Percentiles rank a stretch among this genome's conserved stretches.
These are phyloP conservation scores for Synanthedon tipuliformis DNA, from an alignment of 2,888 invertebrate genomes.

Conservation along the genomic window DNA sequence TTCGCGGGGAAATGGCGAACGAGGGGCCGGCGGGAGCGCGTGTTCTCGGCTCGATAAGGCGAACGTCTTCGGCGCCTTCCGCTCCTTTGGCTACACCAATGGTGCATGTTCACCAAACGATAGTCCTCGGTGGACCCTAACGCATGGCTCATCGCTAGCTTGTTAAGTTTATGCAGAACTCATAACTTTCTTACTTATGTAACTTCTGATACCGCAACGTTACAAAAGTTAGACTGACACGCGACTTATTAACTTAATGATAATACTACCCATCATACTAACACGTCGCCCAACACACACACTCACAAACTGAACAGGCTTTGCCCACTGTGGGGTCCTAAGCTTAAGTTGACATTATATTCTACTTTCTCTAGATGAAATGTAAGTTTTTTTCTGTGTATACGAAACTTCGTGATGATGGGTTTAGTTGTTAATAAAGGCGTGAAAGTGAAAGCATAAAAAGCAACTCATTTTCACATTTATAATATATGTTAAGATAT, in stretches of 20 bases:
- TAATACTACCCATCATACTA: no score
- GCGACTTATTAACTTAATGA: no score
- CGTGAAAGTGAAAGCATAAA: background rate
- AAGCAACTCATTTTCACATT: background rate
- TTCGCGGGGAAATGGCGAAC: slow-evolving; percentile 29
- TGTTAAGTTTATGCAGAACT: background rate
- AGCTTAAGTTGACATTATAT: no score
- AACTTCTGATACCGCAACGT: no score
- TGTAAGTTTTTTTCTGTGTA: background rate
- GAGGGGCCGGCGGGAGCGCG: slow-evolving; percentile 9
- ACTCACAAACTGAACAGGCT: no score
- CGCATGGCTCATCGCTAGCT: background rate
- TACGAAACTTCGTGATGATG: background rate
- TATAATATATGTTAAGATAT: background rate
- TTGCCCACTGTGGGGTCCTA: no score
- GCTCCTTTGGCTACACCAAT: slow-evolving; percentile 12
- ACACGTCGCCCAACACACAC: no score
- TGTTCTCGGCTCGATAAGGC: slow-evolving; percentile 37
- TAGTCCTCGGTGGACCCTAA: background rate
- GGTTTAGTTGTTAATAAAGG: background rate
- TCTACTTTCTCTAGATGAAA: no score
- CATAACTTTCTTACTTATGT: background rate
- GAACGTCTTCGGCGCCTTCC: slow-evolving; percentile 12
- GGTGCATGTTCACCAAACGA: no score
- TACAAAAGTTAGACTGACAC: no score